Conservation (phyloP, 2,113 vertebrate genomes). For the Actenoides lindsayi region DNA sequence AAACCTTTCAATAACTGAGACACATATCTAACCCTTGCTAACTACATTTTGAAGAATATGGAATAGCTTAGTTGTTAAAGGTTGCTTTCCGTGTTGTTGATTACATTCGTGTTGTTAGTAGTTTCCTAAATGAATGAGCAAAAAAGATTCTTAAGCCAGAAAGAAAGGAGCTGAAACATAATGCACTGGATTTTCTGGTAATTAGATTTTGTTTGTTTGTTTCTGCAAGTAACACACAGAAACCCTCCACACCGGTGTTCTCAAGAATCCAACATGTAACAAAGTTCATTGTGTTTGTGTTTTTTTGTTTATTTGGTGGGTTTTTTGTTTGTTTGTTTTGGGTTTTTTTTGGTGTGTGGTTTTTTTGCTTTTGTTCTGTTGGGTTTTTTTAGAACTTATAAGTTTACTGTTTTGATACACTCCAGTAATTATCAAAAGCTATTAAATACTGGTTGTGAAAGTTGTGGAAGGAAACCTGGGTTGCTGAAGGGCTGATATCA, state of each 20-base stretch:
- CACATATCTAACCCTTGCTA: background rate
- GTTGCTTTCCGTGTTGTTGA: background rate
- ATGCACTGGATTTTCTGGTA: background rate
- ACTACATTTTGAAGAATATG: background rate
- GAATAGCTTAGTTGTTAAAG: background rate
- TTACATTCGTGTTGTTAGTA: background rate
- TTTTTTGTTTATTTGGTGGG: background rate
- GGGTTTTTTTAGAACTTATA: too few relatives aligned
- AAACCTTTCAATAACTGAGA: background rate
- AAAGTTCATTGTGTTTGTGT: background rate
- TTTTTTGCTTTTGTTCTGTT: rapidly evolving
- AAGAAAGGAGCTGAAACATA: background rate
- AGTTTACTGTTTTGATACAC: too few relatives aligned
- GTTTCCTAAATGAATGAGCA: background rate
- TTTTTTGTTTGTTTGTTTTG: background rate
- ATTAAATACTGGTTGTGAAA: background rate
- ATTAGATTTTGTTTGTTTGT: background rate
- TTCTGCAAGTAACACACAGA: background rate
- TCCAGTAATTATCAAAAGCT: background rate
- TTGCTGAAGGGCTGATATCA: background rate
- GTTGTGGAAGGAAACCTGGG: background rate
- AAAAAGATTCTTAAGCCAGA: background rate
- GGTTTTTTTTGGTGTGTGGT: too few relatives aligned
- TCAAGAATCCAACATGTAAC: background rate
- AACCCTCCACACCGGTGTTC: rapidly evolving